These are phyloP conservation scores for Zosterops pallidus DNA, from an alignment of 2,113 vertebrate genomes.

Conservation along the genomic window DNA sequence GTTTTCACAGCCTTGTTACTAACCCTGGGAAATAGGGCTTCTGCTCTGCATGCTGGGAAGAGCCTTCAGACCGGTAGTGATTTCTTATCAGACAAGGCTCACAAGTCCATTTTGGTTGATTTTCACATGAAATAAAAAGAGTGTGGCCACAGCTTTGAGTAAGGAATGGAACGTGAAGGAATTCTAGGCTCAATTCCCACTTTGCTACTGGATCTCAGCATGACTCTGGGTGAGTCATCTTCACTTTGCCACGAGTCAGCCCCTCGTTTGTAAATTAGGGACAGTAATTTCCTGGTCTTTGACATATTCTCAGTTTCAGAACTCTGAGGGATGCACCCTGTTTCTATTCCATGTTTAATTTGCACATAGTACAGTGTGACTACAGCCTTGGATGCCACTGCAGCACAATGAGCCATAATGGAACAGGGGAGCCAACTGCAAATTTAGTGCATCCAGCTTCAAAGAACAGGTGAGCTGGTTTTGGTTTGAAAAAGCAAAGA, in stretches of 20 bases:
- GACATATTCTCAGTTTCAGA: neutral
- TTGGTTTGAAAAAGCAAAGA: neutral
- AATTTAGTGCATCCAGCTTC: neutral
- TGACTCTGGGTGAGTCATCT: slow-evolving; percentile 20
- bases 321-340: neutral
- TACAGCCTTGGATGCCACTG: neutral
- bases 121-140: slow-evolving; percentile 5
- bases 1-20: neutral
- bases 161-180: neutral
- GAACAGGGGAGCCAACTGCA: neutral
- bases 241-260: neutral
- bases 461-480: neutral
- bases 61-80: neutral
- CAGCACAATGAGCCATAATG: neutral
- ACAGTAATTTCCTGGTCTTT: slow-evolving; percentile 19
- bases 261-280: neutral
- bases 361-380: neutral
- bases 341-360: slow-evolving; percentile 3
- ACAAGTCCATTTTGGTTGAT: neutral
- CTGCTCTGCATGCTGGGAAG: neutral
- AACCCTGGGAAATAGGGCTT: slow-evolving; percentile 5
- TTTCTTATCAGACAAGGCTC: neutral
- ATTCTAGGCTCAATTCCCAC: slow-evolving; percentile 31
- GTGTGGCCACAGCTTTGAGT: neutral
- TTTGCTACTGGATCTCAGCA: neutral